Base-by-base conservation (phyloP, 2,797 vertebrate genomes). In the Fistularia commersonii region DNA sequence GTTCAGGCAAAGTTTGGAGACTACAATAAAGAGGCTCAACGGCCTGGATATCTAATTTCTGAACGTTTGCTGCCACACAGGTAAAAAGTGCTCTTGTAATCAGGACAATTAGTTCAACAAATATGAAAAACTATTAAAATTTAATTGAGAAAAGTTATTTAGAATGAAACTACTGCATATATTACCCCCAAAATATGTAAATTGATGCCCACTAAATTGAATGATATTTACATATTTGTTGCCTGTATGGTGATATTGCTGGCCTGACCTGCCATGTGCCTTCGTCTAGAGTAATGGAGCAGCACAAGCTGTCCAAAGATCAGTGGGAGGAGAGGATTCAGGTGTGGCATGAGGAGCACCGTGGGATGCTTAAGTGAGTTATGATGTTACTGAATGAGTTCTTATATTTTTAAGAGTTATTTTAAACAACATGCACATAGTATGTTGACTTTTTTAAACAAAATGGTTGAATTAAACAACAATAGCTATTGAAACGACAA, bases 291-390 rank as follows among this genome's bases (percentile, higher is more conserved):
- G 96, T 98, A 52, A 76, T 94, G 90, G 96, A 98, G 79, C 97
- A 99, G 79, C 97, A 99, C 86, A 96, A 99, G 66, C 84, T 99
- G 45, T 93, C 91, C 72, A 86, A 88, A 76, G 95, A 98, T 8
- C 95, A 99, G 81, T 99, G 97, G 96, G 97, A 99, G 82, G 97
- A 99, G 72, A 91, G 96, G 54, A 99, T 98, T 69, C 94, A 98
- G 78, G 93, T 96, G 81, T 99, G 97, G 97, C 97, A 99, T 0
- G 92, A 98, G 15, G 97, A 99, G 64, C 96, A 99, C 82, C 82
- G 82, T 0, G 93, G 94, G 32, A 97, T 97, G 93, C 86, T 98
- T 53, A 98, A 92, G 97, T 98, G 74, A 92, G 94, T 89, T 34
- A 10, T 32, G 13, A 32, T 12, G 11, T 31, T 41, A 42, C 34